Percentiles rank a stretch among this genome's conserved stretches.
Conservation (phyloP, 2,113 vertebrate species). For the Vicugna pacos region DNA sequence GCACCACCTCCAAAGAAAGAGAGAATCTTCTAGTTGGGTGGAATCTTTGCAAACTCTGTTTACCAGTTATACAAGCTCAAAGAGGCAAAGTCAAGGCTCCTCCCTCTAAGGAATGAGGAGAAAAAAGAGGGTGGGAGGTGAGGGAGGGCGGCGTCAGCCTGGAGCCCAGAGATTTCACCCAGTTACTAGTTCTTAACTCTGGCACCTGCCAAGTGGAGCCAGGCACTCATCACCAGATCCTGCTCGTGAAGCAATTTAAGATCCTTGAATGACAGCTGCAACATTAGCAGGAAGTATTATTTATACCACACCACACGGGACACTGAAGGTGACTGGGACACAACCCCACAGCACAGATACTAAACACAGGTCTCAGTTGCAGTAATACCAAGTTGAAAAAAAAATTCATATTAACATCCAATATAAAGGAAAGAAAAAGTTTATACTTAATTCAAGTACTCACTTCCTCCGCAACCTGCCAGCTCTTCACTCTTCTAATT, state of each 20-base stretch:
- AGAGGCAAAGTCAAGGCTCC: neutral
- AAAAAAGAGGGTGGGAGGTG: neutral
- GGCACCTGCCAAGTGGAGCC: conserved; percentile 73
- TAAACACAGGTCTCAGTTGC: neutral
- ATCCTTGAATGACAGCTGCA: conserved; percentile 79
- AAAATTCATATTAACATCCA: neutral
- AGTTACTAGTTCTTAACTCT: conserved; percentile 58
- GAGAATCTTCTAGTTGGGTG: neutral
- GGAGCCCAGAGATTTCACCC: conserved; percentile 66
- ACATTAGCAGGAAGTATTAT: conserved; percentile 80
- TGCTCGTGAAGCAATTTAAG: conserved; percentile 70
- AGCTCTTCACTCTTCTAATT: neutral
- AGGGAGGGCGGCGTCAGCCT: neutral
- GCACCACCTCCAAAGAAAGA: neutral
- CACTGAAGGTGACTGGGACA: conserved; percentile 69
- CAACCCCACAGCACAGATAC: neutral
- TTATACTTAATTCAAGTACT: neutral
- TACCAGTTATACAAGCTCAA: neutral
- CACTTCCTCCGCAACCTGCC: neutral
- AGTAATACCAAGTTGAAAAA: neutral
- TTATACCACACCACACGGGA: conserved; percentile 69
- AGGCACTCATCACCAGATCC: conserved; percentile 70
- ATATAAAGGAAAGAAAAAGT: neutral
- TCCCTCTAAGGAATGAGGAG: neutral
- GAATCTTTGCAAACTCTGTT: neutral